A percentile compares a stretch with the other conserved stretches of the same genome.
Evolutionary conservation across 2,888 invertebrate genomes (phyloP).

Genomic region (Tryphoninae sp.): DNA sequence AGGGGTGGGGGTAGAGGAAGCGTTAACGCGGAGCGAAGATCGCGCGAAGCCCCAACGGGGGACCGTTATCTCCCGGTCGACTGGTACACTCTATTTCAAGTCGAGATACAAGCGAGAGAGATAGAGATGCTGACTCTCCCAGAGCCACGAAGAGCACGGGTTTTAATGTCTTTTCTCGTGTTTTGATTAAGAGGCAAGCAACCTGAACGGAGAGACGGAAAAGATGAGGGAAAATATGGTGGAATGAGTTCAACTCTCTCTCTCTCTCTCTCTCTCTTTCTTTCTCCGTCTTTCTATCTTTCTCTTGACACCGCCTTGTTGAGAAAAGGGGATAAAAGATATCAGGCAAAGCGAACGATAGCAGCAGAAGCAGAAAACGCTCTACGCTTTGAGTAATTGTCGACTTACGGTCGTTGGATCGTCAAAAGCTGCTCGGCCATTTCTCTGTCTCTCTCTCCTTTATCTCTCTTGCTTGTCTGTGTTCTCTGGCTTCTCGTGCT

Average conservation of each 20-base stretch:
- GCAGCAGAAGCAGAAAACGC: slow-evolving; percentile 50
- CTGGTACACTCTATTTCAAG: slow-evolving; percentile 77
- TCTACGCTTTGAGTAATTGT: slow-evolving; percentile 78
- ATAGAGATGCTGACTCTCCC: slow-evolving; percentile 21
- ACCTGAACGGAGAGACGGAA: slow-evolving; percentile 66
- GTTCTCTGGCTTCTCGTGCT: slow-evolving; percentile 28
- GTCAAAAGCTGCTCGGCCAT: slow-evolving; percentile 71
- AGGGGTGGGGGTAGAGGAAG: neutral
- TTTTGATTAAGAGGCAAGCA: slow-evolving; percentile 79
- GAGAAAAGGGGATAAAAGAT: slow-evolving; percentile 56
- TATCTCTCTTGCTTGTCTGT: slow-evolving; percentile 4
- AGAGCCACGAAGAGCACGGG: slow-evolving; percentile 67
- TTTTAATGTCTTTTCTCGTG: slow-evolving; percentile 80
- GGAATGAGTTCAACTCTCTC: slow-evolving; percentile 23
- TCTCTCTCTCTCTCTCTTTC: slow-evolving; percentile 14
- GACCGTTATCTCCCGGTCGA: slow-evolving; percentile 78
- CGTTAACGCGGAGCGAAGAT: slow-evolving; percentile 33
- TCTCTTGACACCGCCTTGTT: neutral
- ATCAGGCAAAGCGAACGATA: slow-evolving; percentile 49
- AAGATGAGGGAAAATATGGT: slow-evolving; percentile 34
- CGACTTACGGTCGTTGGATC: slow-evolving; percentile 75
- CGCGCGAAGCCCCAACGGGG: slow-evolving; percentile 71
- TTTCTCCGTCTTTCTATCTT: neutral
- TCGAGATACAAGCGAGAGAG: slow-evolving; percentile 72
- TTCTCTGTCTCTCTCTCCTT: slow-evolving; percentile 44